These are phyloP conservation scores for Scaptodrosophila latifasciaeformis DNA, from an alignment of 2,888 invertebrate species.

Conservation along the genomic window DNA sequence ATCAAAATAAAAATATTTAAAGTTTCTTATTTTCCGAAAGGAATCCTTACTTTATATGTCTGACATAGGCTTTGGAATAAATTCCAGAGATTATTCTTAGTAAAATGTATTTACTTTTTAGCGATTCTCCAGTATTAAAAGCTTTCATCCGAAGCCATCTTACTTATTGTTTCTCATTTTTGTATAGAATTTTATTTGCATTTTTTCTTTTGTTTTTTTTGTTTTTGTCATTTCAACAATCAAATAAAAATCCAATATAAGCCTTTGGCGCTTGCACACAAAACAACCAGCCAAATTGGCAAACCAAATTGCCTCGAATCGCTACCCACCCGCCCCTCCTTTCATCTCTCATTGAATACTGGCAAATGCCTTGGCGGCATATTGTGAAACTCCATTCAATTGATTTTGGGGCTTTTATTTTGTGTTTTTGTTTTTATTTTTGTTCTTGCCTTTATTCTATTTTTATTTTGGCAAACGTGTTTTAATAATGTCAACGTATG, in stretches of 20 bases:
- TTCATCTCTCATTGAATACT: no score
- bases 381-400: slow-evolving; percentile 27
- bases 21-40: no score
- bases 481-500: slow-evolving; percentile 27
- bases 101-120: no score
- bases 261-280: slow-evolving; percentile 56
- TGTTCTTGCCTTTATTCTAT: slow-evolving; percentile 27
- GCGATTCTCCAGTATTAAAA: no score
- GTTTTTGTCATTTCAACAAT: slow-evolving; percentile 44
- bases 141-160: no score
- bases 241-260: slow-evolving; percentile 66
- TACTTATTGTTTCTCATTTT: no score
- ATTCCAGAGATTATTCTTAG: no score
- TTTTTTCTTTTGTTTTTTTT: slow-evolving; percentile 23
- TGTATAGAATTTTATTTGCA: no score
- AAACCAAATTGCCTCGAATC: slow-evolving; percentile 43
- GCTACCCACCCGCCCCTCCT: no score
- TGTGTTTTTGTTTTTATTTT: background rate
- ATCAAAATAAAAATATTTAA: no score
- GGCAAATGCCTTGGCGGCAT: slow-evolving; percentile 54
- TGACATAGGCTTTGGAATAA: no score
- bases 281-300: slow-evolving; percentile 32
- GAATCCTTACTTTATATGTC: no score
- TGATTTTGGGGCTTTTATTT: background rate
- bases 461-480: slow-evolving; percentile 40